Evolutionary conservation across 2,797 vertebrate genomes (phyloP), one percentile per base, ranked within the genome.

Genomic region (Meriones psammophilus): DNA sequence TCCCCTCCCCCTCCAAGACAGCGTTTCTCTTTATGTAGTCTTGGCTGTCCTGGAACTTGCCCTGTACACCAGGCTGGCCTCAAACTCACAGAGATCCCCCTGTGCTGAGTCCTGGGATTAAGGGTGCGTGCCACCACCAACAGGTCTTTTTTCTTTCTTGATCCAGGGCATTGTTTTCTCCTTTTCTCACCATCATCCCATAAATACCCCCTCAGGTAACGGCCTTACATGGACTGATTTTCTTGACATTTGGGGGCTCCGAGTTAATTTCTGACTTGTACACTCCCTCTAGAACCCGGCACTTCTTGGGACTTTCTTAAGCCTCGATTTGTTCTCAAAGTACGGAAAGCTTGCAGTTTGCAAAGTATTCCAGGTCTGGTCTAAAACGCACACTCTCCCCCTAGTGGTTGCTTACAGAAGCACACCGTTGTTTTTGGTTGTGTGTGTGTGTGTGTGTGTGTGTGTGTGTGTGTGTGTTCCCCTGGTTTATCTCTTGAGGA

Each of bases 401-500:
- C 96, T 94, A 85, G 80, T 94, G 97, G 91, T 88, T 36, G 81
- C 76, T 62, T 24, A 33, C 77, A 74, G 87, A 84, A 95, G 62
- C 83, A 88, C 93, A 96, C 30, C 10, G 58, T 77, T 83, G 22
- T 36, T 60, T 46, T 62, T 3, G 50, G 50, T 1, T 50, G 46
- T 50, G 9, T 39, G 74, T 58, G 58, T 86, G 64, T 42, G 42
- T 50, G 8, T 50, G 50, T 50, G 9, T 39, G 74, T 58, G 58
- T 86, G 64, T 42, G 8, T 50, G 50, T 50, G 9, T 39, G 74
- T 58, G 58, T 86, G 64, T 50, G 8, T 50, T 26, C 56, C 50
- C 18, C n/a, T 54, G 20, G 58, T 64, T 92, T 93, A 36, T 36
- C 17, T 18, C 73, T 68, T 87, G 50, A 80, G 30, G 62, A 80